A percentile compares a stretch with the other conserved stretches of the same genome.
Conservation (phyloP, 1,140 invertebrate genomes). For the Zelostemma sp. region DNA sequence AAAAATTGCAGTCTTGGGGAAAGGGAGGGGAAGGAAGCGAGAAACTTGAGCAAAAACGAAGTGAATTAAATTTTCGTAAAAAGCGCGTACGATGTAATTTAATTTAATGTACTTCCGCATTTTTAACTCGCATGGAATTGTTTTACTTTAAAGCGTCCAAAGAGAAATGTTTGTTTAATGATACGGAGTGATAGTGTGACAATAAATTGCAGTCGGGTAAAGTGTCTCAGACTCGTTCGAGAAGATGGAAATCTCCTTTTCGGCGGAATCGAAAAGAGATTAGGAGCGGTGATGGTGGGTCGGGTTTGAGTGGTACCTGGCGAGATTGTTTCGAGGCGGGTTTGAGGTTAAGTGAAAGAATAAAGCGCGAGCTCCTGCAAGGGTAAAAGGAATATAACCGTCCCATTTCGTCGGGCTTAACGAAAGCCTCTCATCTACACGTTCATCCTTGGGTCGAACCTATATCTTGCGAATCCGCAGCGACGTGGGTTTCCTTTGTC, state of each 20-base stretch:
- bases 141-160: no score
- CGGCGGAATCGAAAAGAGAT: slow-evolving; percentile 38
- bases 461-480: slow-evolving; percentile 11
- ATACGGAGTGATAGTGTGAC: neutral
- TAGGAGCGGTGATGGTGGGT: slow-evolving; percentile 2
- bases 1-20: no score
- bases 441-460: slow-evolving; percentile 25
- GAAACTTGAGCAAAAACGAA: no score
- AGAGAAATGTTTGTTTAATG: neutral
- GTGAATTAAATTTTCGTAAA: no score
- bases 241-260: neutral
- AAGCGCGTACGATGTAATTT: no score
- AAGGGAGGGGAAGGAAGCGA: no score
- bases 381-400: slow-evolving; percentile 50
- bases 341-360: slow-evolving; percentile 48
- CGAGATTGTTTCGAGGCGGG: slow-evolving; percentile 3
- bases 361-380: slow-evolving; percentile 26
- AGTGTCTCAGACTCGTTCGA: neutral
- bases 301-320: slow-evolving; percentile 10
- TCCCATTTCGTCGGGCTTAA: slow-evolving; percentile 52
- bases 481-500: slow-evolving; percentile 10
- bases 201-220: neutral
- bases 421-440: slow-evolving; percentile 56
- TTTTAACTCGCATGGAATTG: no score
- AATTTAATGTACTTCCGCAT: no score